Percentiles rank a stretch among this genome's conserved stretches.
phyloP scores from a whole-genome alignment of 2,888 invertebrate species.

The Cepaea hortensis region DNA sequence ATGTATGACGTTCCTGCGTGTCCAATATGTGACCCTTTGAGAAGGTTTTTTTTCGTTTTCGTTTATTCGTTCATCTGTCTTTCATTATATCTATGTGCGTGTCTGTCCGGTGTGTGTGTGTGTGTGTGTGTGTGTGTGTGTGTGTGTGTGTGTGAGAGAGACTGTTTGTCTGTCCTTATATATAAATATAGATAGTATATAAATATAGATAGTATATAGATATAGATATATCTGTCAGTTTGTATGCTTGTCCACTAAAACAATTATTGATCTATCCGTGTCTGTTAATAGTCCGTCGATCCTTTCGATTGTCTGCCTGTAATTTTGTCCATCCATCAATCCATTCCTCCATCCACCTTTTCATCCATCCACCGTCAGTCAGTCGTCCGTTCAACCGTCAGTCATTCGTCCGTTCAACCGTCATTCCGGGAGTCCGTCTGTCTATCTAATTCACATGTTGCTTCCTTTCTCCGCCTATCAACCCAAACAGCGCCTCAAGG shows the following conservation, averaged over 20 bases:
- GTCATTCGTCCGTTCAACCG: not conserved
- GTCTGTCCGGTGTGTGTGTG: not conserved
- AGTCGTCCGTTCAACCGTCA: too few species aligned
- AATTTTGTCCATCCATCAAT: too few species aligned
- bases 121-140: not conserved
- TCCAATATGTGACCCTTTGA: too few species aligned
- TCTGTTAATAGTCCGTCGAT: too few species aligned
- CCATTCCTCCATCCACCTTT: too few species aligned
- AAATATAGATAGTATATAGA: not conserved
- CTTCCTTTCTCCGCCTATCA: not conserved
- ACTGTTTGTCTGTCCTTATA: not conserved
- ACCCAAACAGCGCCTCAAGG: slow-evolving; percentile 4
- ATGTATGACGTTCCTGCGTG: not conserved
- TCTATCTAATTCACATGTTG: not conserved
- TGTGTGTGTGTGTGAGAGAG: not conserved
- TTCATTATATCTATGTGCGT: not conserved
- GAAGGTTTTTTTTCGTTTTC: too few species aligned
- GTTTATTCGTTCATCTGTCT: not conserved
- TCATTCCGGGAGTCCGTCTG: not conserved
- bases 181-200: not conserved
- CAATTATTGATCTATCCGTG: too few species aligned
- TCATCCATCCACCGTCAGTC: too few species aligned
- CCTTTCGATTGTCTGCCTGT: too few species aligned
- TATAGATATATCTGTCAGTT: too few species aligned
- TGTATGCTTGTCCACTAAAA: too few species aligned